Conservation (phyloP, 2,113 vertebrate genomes). For the Seriola dumerili region DNA sequence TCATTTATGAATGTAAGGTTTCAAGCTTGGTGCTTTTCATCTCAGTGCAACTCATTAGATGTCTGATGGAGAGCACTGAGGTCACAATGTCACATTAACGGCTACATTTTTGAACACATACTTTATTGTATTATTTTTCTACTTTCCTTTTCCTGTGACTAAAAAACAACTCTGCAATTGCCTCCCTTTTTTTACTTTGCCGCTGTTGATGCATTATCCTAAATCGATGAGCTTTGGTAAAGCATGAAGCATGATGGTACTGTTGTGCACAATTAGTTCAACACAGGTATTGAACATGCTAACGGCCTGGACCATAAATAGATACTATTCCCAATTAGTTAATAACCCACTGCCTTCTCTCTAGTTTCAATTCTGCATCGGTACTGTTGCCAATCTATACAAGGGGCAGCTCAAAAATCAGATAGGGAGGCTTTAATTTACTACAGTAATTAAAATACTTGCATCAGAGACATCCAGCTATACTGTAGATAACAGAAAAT, state of each 20-base stretch:
- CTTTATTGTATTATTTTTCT: not conserved
- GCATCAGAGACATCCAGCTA: not conserved
- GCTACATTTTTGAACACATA: not conserved
- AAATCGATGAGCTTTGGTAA: not conserved
- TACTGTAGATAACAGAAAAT: slow-evolving; percentile 16
- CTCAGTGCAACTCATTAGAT: slow-evolving; percentile 3
- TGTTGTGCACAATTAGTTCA: slow-evolving; percentile 1
- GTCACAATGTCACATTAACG: not conserved
- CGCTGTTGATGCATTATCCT: not conserved
- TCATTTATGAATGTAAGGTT: not conserved
- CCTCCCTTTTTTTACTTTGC: not conserved
- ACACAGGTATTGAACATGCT: not conserved
- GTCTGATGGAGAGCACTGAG: not conserved
- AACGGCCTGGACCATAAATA: not conserved
- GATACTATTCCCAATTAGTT: slow-evolving; percentile 2
- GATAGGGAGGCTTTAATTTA: slow-evolving; percentile 22
- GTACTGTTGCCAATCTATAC: not conserved
- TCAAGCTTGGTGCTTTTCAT: slow-evolving; percentile 1
- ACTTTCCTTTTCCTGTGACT: not conserved
- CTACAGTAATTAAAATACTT: slow-evolving; percentile 8
- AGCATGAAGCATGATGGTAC: not conserved
- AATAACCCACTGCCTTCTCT: not conserved
- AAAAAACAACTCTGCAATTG: not conserved
- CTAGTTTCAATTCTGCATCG: not conserved
- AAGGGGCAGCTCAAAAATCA: not conserved